Base-by-base conservation (phyloP, 2,113 vertebrate genomes). In the Microtus ochrogaster region DNA sequence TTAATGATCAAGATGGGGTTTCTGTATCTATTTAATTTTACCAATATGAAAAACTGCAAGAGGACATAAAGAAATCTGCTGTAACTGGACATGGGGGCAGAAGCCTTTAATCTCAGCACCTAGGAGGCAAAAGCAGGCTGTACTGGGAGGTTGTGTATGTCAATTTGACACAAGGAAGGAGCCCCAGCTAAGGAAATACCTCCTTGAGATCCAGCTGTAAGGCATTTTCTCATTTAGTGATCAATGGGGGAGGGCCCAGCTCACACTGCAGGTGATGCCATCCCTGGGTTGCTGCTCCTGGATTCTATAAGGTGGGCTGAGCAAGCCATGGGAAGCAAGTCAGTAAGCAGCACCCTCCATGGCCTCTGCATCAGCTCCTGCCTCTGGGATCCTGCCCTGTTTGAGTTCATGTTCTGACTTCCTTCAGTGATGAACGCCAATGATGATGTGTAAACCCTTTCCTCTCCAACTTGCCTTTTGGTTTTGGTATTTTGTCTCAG, bases 21-120 rank as follows among this genome's bases (percentile, higher is more conserved):
- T 94, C 79, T 33, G 3, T 36, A 94, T 39, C 65, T 86, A 94
- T 30, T 63, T 63, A 63, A 63, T 14, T 82, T 65, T 87, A 85
- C 72, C 81, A 81, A 92, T 66, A 16, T 94, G 63, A 96, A 72
- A 89, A 97, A 89, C 82, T 85, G 77, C 2, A 82, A 72, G 44
- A 77, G 4, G 52, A 86, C 39, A 85, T 66, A 78, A 16, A 66
- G 72, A 94, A 94, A 73, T 33, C 22, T 91, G 26, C n/a, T 41
- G 13, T 61, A 61, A 83, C 22, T 63, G 22, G 55, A 36, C 36
- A 26, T 28, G 55, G 12, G 13, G 79, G 55, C n/a, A 83, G n/a
- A 83, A 61, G n/a, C 79, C n/a, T 82, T 82, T 61, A 61, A 39
- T 24, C 22, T 39, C 22, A 61, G 52, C 22, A 61, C 12, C 79